Percentiles rank a stretch among this genome's conserved stretches.
Evolutionary conservation across 2,888 invertebrate genomes (phyloP).

Genomic region (Tenthredo mesomela): DNA sequence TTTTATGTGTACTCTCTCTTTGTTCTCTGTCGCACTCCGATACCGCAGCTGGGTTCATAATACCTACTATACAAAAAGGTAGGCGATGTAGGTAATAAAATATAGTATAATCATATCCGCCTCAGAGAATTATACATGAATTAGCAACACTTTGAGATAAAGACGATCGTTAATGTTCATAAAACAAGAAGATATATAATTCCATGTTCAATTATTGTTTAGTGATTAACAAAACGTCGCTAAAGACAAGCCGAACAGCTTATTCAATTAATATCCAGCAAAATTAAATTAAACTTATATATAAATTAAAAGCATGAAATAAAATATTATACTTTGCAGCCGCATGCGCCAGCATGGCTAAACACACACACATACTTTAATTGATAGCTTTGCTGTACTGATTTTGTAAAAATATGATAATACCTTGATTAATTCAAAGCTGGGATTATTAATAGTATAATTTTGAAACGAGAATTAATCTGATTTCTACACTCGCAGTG

Average conservation of each 20-base stretch:
- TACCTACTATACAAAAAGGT: conserved; percentile 77
- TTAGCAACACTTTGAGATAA: not conserved
- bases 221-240: not conserved
- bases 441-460: conserved; percentile 6
- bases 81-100: conserved; percentile 68
- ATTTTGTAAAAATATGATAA: conserved; percentile 12
- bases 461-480: not conserved
- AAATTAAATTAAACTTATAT: conserved; percentile 2
- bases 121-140: conserved; percentile 21
- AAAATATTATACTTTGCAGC: conserved; percentile 20
- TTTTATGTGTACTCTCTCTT: conserved; percentile 73
- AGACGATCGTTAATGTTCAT: not conserved
- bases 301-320: conserved; percentile 31
- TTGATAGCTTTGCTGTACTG: conserved; percentile 36
- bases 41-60: conserved; percentile 76
- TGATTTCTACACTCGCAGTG: conserved; percentile 38
- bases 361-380: conserved; percentile 51
- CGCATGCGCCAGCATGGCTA: conserved; percentile 64
- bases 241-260: not conserved
- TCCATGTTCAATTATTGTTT: not conserved
- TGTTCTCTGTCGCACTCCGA: conserved; percentile 73
- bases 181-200: not conserved
- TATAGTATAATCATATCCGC: conserved; percentile 49
- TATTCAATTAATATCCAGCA: not conserved
- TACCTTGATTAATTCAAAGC: not conserved